Percentiles rank a stretch among this genome's conserved stretches.
phyloP scores from a whole-genome alignment of 2,113 vertebrate species.

The Vimba vimba region DNA sequence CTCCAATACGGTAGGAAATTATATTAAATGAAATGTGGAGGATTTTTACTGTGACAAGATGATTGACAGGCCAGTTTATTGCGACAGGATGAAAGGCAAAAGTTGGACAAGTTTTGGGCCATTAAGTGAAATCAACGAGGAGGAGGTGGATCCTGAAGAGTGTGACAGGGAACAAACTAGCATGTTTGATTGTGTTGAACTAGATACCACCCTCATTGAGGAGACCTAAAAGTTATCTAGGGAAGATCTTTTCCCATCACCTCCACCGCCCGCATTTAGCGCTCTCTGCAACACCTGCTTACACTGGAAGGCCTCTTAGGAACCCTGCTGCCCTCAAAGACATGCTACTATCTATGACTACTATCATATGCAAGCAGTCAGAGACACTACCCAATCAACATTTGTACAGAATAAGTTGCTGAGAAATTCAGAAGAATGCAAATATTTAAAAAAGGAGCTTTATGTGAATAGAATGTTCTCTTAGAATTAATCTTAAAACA shows the following conservation, averaged over 20 bases:
- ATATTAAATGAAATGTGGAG: no score
- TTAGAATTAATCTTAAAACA: conserved; percentile 41
- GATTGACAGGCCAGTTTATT: no score
- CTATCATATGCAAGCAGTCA: conserved; percentile 59
- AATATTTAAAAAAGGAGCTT: conserved; percentile 46
- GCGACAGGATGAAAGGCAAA: no score
- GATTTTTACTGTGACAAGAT: no score
- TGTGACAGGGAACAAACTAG: no score
- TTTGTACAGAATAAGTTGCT: conserved; percentile 66
- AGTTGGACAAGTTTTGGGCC: no score
- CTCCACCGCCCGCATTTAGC: conserved; percentile 63
- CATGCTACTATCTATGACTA: conserved; percentile 62
- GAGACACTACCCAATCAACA: conserved; percentile 74
- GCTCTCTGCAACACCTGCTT: conserved; percentile 61
- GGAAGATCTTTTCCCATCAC: conserved; percentile 60
- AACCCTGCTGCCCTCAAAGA: conserved; percentile 74
- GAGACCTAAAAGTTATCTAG: conserved; percentile 79
- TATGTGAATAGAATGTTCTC: conserved; percentile 38
- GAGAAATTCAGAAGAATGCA: conserved; percentile 26
- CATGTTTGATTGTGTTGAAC: conserved; percentile 87
- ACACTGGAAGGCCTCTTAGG: conserved; percentile 78
- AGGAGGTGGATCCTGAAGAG: conserved; percentile 60
- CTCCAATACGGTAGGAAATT: no score
- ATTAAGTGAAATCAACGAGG: conserved; percentile 51
- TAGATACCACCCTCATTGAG: conserved; percentile 87